Evolutionary conservation across 2,113 vertebrate species (phyloP).

Genomic region (Chunga burmeisteri): DNA sequence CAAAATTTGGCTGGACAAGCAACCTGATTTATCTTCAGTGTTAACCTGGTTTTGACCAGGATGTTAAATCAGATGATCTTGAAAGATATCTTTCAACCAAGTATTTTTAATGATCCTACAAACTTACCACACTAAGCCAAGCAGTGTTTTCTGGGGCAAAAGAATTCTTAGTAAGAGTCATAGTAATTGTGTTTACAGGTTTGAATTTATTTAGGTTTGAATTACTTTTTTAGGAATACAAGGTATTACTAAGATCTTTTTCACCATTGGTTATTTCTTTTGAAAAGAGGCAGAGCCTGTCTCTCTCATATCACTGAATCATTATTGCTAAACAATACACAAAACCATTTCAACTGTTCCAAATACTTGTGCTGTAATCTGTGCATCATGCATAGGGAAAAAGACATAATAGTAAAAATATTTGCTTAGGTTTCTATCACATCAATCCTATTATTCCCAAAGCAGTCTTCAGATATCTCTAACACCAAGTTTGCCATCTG

Average conservation of each 20-base stretch:
- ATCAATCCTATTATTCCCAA: not conserved
- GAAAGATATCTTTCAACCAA: not conserved
- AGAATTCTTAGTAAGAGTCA: not conserved
- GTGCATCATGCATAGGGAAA: not conserved
- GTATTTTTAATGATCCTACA: not conserved
- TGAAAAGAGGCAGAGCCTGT: conserved; percentile 21
- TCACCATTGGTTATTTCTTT: not conserved
- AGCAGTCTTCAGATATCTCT: not conserved
- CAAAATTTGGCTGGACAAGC: not conserved
- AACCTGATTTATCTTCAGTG: not conserved
- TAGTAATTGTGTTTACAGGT: not conserved
- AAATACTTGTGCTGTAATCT: conserved; percentile 20
- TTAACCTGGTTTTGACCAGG: not conserved
- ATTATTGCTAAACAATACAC: not conserved
- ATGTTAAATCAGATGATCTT: not conserved
- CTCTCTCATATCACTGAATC: conserved; percentile 3
- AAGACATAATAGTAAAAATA: conserved; percentile 25
- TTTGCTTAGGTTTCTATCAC: conserved; percentile 22
- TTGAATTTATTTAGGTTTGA: not conserved
- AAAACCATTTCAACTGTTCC: conserved; percentile 7
- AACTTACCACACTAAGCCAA: not conserved
- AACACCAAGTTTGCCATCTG: not conserved
- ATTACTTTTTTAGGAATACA: not conserved
- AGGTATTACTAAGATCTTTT: not conserved
- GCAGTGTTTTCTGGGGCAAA: not conserved